phyloP scores from a whole-genome alignment of 64 coral and sea anemone genomes.

The Montipora sp. region DNA sequence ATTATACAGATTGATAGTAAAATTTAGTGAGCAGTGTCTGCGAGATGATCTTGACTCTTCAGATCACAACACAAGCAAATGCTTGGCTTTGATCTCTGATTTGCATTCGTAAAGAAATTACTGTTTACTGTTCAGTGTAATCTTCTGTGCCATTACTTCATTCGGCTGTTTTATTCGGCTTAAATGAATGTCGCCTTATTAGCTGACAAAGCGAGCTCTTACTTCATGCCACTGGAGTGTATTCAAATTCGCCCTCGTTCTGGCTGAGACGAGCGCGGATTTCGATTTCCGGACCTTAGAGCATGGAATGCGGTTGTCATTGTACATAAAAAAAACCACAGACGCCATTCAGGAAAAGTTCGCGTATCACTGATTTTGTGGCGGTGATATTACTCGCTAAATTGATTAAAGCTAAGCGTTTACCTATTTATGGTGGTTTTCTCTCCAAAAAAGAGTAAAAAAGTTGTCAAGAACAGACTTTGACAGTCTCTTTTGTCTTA shows the following conservation, averaged over 20 bases:
- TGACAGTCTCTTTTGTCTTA: too few species aligned
- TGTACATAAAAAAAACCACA: neutral
- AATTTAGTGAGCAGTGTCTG: conserved; percentile 17
- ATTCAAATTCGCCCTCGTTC: neutral
- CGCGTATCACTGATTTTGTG: neutral
- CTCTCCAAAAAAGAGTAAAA: neutral
- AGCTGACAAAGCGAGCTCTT: neutral
- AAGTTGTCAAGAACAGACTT: conserved; percentile 29
- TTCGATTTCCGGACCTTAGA: conserved; percentile 39
- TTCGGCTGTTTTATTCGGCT: neutral
- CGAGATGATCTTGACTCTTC: neutral
- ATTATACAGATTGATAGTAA: conserved; percentile 43
- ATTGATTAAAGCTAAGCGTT: neutral
- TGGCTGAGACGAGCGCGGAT: neutral
- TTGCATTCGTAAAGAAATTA: neutral
- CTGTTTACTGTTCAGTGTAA: neutral
- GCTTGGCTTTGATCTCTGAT: neutral
- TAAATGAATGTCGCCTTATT: neutral
- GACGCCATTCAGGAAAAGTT: neutral
- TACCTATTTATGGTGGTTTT: neutral
- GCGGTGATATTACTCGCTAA: neutral
- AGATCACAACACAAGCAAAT: neutral
- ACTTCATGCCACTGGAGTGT: neutral
- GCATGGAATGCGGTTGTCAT: conserved; percentile 1
- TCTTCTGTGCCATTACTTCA: neutral